Evolutionary conservation across 2,888 invertebrate species (phyloP).

Genomic region (Polymixis flavicincta): DNA sequence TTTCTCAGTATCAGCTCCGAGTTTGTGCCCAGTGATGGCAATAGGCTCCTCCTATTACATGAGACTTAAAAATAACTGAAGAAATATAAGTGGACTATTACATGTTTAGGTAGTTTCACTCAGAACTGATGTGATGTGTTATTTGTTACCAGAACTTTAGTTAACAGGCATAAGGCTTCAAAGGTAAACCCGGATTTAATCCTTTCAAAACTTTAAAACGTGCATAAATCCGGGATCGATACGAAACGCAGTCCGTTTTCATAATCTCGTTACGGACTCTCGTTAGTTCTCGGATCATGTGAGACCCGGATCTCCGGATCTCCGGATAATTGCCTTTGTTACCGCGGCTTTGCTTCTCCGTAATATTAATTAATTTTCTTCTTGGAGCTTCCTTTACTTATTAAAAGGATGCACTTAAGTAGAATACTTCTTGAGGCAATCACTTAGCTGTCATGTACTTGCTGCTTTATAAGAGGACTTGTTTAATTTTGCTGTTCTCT

Average conservation of each 20-base stretch:
- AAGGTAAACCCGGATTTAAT: conserved; percentile 3
- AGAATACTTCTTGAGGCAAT: conserved; percentile 46
- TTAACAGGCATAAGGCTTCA: neutral
- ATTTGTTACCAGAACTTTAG: neutral
- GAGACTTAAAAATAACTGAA: no score
- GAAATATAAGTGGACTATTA: no score
- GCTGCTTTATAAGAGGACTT: conserved; percentile 12
- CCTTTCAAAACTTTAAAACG: conserved; percentile 11
- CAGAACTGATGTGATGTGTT: no score
- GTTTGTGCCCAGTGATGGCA: no score
- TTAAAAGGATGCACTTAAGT: conserved; percentile 62
- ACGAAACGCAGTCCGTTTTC: conserved; percentile 52
- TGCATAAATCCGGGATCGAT: conserved; percentile 27
- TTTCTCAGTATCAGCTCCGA: no score
- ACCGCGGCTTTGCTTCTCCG: conserved; percentile 32
- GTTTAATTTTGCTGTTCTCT: conserved; percentile 15
- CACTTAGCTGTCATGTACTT: conserved; percentile 36
- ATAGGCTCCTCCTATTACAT: no score
- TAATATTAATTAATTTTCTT: conserved; percentile 64
- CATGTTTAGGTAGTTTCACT: no score
- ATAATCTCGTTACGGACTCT: conserved; percentile 65
- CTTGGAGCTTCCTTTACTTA: conserved; percentile 46
- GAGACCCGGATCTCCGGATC: conserved; percentile 46
- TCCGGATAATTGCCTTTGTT: conserved; percentile 66
- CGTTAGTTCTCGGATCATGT: conserved; percentile 64